phyloP scores from a whole-genome alignment of 2,113 vertebrate species.

The Otis tarda region DNA sequence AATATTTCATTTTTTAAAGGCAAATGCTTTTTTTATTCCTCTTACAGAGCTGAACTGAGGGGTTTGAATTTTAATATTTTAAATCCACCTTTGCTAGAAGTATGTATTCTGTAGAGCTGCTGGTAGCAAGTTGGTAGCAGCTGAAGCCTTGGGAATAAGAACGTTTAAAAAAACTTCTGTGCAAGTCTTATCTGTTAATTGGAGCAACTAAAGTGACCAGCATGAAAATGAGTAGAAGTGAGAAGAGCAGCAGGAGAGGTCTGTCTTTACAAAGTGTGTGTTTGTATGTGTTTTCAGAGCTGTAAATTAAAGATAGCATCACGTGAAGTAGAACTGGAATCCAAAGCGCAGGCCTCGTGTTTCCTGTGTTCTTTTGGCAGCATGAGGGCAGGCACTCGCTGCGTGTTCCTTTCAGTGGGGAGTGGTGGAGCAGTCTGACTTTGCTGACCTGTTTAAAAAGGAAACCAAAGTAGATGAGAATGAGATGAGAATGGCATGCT shows the following conservation, averaged over 20 bases:
- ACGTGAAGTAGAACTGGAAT: background rate
- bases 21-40: conserved; percentile 28
- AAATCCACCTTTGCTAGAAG: background rate
- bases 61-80: background rate
- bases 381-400: background rate
- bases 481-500: background rate
- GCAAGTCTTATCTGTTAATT: background rate
- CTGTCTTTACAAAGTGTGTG: background rate
- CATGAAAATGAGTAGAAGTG: background rate
- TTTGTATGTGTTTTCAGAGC: conserved; percentile 19
- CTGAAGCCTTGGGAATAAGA: background rate
- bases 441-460: background rate
- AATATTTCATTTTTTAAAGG: background rate
- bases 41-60: conserved; percentile 3
- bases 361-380: conserved; percentile 14
- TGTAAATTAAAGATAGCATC: conserved; percentile 46
- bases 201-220: background rate
- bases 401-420: background rate
- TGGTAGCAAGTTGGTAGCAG: conserved; percentile 21
- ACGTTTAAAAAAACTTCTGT: conserved; percentile 17
- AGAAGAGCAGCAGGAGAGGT: background rate
- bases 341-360: background rate
- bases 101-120: background rate
- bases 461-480: background rate
- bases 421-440: background rate